Percentiles rank a stretch among this genome's conserved stretches.
These are phyloP conservation scores for Nasalis larvatus DNA, from an alignment of 2,113 vertebrate genomes.

Conservation along the genomic window DNA sequence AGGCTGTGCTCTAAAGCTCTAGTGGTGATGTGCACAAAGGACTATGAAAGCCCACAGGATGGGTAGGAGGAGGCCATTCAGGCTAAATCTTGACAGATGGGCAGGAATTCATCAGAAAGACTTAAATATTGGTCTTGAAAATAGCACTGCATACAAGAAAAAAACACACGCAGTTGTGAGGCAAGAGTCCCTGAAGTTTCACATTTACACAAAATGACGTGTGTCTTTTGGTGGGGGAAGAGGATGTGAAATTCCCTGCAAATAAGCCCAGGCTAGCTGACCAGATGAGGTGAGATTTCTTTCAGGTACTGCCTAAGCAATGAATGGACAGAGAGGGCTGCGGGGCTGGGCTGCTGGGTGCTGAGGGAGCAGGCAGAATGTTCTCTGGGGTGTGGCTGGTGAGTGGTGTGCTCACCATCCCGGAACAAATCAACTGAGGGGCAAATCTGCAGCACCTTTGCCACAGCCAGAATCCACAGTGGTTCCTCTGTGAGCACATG, in stretches of 20 bases:
- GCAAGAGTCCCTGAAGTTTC: background rate
- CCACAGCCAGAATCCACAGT: background rate
- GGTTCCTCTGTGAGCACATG: background rate
- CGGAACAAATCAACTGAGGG: background rate
- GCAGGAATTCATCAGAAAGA: conserved; percentile 23
- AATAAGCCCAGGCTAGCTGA: background rate
- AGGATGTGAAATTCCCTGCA: background rate
- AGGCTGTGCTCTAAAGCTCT: background rate
- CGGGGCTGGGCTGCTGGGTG: background rate
- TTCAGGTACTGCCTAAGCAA: background rate
- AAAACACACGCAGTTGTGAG: background rate
- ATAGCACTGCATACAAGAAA: background rate
- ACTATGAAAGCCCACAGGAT: background rate
- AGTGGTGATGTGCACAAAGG: background rate
- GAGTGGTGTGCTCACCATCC: background rate
- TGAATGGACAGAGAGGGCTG: background rate
- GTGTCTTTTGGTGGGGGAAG: background rate
- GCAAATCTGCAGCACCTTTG: background rate
- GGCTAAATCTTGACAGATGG: background rate
- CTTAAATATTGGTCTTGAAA: background rate
- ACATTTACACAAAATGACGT: background rate
- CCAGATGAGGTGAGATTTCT: background rate
- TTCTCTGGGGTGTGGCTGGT: background rate
- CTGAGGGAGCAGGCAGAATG: background rate
- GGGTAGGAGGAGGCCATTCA: background rate